Base-by-base conservation (phyloP, 1,140 invertebrate genomes). In the Rhyzopertha dominica region DNA sequence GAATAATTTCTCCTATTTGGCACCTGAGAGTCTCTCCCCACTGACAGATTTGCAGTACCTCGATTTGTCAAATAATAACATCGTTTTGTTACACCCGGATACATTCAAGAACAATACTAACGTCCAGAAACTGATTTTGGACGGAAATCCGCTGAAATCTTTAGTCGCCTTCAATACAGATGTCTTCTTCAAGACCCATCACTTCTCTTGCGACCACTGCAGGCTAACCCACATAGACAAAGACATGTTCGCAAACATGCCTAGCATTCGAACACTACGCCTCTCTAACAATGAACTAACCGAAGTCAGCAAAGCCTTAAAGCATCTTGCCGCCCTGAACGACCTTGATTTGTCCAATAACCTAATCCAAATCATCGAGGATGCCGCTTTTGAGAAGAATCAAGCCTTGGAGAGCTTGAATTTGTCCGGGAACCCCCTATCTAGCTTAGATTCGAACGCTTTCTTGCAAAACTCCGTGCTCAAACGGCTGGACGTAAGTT, bases 271-370 rank as follows among this genome's bases (percentile, higher is more conserved):
- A 37, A 49, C 52, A 9, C 39, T 65, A 13, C 51, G 54, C 31
- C 39, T 62, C 16, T 60, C 60, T 12, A 44, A 55, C 17, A 62
- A 62, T 35, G 45, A 54, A 30, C 45, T 62, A 17, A 43, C 43
- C 5, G 13, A 43, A 7, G 37, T 74, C 7, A 65, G 66, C 1
- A 59, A 60, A 24, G 61, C 80, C 24, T 69, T 80, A 56, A 61
- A 71, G 10, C 53, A 39, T n/a, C 46, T 56, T 22, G 13, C 19
- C 2, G 31, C 13, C 28, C 63, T 87, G 0, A 72, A 75, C 9
- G 75, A 81, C 30, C 63, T 87, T 25, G 80, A 85, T 59, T 63
- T 86, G 3, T 81, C 82, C n/a, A 71, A 80, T 47, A 87, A 87
- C 52, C 52, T 72, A 29, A 71, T 87, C 13, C 58, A 60, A 1